These are phyloP conservation scores for Siderastrea siderea DNA, from an alignment of 92 coral and sea anemone genomes.

Conservation along the genomic window DNA sequence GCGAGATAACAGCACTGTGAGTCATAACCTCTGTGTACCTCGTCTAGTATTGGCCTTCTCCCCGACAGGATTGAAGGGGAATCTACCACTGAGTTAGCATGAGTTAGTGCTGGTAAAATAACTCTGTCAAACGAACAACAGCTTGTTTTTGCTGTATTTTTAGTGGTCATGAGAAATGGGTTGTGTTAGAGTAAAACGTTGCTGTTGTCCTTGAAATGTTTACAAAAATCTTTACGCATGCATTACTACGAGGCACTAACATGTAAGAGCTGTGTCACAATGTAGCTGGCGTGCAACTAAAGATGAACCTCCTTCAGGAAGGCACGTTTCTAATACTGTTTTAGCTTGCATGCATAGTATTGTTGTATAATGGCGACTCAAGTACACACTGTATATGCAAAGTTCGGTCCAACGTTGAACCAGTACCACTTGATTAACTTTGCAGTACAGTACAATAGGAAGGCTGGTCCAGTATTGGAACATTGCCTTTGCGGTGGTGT, in stretches of 20 bases:
- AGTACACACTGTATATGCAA: background rate
- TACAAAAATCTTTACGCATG: background rate
- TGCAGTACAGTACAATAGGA: background rate
- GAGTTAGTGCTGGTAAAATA: background rate
- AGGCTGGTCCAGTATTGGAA: background rate
- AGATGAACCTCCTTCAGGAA: background rate
- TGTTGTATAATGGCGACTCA: background rate
- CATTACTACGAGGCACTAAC: background rate
- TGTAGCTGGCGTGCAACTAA: too few species aligned
- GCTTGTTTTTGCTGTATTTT: background rate
- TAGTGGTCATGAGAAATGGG: background rate
- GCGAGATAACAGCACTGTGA: conserved; percentile 56
- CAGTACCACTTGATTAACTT: background rate
- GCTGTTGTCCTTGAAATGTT: background rate
- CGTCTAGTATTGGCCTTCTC: conserved; percentile 51
- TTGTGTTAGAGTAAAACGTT: background rate
- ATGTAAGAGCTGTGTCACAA: too few species aligned
- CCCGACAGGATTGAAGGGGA: background rate
- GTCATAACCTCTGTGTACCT: conserved; percentile 42
- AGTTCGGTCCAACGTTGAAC: background rate
- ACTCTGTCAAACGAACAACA: too few species aligned
- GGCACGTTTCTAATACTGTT: background rate
- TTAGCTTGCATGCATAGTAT: background rate
- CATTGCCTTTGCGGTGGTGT: background rate
- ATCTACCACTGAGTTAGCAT: background rate